These are phyloP conservation scores for Psittacula cyanocephala DNA, from an alignment of 2,113 vertebrate genomes.

Conservation along the genomic window DNA sequence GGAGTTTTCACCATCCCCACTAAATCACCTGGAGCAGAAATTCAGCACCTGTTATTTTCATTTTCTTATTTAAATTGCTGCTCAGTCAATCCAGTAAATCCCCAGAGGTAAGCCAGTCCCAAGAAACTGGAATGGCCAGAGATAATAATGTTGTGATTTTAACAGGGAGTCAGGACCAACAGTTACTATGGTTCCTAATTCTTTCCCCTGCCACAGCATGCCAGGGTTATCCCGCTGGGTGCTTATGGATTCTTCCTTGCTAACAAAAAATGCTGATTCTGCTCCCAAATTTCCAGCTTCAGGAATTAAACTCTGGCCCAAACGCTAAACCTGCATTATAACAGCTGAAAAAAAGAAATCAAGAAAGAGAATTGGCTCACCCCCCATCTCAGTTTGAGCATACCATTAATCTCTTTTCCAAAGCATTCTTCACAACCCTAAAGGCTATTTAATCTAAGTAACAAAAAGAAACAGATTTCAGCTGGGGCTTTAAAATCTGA, in stretches of 20 bases:
- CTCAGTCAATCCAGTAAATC: not conserved
- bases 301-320: not conserved
- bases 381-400: not conserved
- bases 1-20: not conserved
- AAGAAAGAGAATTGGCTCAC: not conserved
- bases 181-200: not conserved
- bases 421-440: not conserved
- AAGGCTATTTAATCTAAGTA: not conserved
- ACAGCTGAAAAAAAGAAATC: not conserved
- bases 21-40: not conserved
- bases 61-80: not conserved
- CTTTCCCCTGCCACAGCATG: not conserved
- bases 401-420: not conserved
- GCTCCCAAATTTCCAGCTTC: not conserved
- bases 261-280: not conserved
- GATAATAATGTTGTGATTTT: not conserved
- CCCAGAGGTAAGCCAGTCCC: not conserved
- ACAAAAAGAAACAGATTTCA: not conserved
- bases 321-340: not conserved
- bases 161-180: not conserved
- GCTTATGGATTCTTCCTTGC: not conserved
- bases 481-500: not conserved
- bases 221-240: fast-evolving
- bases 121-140: not conserved
- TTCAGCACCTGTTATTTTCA: not conserved